Evolutionary conservation across 37 sponge, comb jelly and placozoan genomes (phyloP).

Genomic region (Mnemiopsis leidyi): DNA sequence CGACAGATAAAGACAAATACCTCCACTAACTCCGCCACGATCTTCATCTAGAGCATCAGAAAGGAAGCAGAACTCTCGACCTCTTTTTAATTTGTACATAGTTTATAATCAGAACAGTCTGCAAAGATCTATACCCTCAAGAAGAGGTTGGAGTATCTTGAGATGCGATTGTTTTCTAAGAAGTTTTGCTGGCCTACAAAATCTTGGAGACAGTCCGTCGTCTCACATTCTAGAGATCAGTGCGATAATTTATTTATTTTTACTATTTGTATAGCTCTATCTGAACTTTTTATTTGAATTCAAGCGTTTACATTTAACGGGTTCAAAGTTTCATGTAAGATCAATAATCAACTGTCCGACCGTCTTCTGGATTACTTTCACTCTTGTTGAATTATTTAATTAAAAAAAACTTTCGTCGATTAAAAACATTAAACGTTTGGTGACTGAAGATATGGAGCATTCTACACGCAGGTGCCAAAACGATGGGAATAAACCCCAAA

Average conservation of each 20-base stretch:
- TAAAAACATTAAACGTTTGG: too few relatives aligned
- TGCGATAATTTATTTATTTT: constrained; percentile 58
- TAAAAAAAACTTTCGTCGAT: too few relatives aligned
- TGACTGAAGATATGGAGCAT: too few relatives aligned
- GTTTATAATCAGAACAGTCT: not conserved
- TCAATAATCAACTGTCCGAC: too few relatives aligned
- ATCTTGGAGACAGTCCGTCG: too few relatives aligned
- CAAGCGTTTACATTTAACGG: not conserved
- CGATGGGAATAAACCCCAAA: not conserved
- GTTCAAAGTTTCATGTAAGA: too few relatives aligned
- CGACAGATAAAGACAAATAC: constrained; percentile 91
- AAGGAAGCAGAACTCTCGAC: not conserved
- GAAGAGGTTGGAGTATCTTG: too few relatives aligned
- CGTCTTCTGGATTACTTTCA: too few relatives aligned
- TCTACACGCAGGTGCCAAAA: too few relatives aligned
- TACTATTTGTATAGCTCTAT: constrained; percentile 44
- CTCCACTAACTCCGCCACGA: constrained; percentile 72
- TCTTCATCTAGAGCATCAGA: not conserved
- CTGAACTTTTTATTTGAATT: not conserved
- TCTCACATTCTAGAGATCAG: not conserved
- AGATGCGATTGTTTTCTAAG: not conserved
- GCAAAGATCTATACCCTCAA: not conserved
- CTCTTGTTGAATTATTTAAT: too few relatives aligned
- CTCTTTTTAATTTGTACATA: constrained; percentile 38
- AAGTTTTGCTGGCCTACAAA: not conserved